Evolutionary conservation across 2,113 vertebrate genomes (phyloP).

Genomic region (Gnathochromis pfefferi): DNA sequence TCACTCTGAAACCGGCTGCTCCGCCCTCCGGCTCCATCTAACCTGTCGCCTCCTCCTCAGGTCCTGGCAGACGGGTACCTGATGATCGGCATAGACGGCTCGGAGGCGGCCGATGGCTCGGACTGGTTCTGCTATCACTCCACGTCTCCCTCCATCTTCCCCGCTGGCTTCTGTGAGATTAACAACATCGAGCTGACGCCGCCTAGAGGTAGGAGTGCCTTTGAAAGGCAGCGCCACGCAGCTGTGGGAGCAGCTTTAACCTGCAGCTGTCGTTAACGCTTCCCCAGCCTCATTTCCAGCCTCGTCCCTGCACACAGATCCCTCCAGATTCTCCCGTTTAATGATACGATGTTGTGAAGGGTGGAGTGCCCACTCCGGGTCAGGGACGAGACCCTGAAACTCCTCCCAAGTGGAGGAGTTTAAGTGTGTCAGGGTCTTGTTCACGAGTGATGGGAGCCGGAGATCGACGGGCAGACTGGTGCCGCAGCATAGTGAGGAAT

Average conservation of each 20-base stretch:
- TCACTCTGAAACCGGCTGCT: neutral
- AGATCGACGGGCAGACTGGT: neutral
- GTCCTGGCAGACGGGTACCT: constrained; percentile 93
- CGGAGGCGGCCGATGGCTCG: constrained; percentile 92
- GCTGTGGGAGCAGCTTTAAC: rapidly evolving
- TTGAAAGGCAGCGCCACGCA: neutral
- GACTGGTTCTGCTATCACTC: constrained; percentile 98
- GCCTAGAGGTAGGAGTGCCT: constrained; percentile 79
- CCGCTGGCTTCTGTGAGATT: constrained; percentile 97
- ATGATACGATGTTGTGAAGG: neutral
- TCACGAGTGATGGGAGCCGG: neutral
- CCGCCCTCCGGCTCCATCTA: neutral
- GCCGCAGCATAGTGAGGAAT: neutral
- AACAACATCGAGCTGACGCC: constrained; percentile 94
- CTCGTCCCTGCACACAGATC: neutral
- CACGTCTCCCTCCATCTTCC: constrained; percentile 93
- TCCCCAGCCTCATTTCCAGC: neutral
- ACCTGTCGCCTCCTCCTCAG: constrained; percentile 45
- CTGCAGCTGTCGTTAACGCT: neutral
- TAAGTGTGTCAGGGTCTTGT: neutral
- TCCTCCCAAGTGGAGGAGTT: neutral
- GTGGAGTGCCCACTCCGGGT: neutral
- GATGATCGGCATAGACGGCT: constrained; percentile 97
- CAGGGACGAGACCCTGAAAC: neutral
- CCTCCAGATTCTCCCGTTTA: neutral